Percentiles rank a stretch among this genome's conserved stretches.
Evolutionary conservation across 2,113 vertebrate genomes (phyloP).

Genomic region (Phalacrocorax brasilianus): DNA sequence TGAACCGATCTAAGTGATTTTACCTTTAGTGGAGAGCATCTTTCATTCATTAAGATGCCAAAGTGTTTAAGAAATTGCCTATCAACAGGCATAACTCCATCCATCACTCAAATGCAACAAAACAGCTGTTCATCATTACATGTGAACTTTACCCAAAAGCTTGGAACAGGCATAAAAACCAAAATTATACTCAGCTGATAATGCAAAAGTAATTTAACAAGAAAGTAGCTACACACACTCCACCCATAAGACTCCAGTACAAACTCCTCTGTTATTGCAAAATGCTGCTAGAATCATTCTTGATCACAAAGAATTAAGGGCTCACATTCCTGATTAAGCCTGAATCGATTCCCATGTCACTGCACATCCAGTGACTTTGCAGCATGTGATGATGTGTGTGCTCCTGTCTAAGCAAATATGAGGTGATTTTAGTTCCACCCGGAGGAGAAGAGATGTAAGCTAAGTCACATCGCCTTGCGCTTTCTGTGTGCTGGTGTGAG

Average conservation of each 20-base stretch:
- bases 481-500: neutral
- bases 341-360: neutral
- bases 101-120: neutral
- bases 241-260: neutral
- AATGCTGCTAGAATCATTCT: neutral
- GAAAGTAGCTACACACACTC: neutral
- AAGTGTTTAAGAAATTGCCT: neutral
- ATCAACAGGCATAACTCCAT: neutral
- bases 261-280: neutral
- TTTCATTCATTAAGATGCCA: neutral
- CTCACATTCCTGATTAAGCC: neutral
- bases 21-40: neutral
- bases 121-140: neutral
- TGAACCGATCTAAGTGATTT: neutral
- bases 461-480: neutral
- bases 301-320: neutral
- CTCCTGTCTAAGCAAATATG: neutral
- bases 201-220: neutral
- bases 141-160: neutral
- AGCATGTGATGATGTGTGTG: neutral
- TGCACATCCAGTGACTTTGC: neutral
- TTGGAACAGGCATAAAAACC: neutral
- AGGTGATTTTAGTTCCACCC: neutral
- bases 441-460: neutral
- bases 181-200: neutral